Evolutionary conservation across 2,797 vertebrate species (phyloP).

Genomic region (Xerus rutilus): DNA sequence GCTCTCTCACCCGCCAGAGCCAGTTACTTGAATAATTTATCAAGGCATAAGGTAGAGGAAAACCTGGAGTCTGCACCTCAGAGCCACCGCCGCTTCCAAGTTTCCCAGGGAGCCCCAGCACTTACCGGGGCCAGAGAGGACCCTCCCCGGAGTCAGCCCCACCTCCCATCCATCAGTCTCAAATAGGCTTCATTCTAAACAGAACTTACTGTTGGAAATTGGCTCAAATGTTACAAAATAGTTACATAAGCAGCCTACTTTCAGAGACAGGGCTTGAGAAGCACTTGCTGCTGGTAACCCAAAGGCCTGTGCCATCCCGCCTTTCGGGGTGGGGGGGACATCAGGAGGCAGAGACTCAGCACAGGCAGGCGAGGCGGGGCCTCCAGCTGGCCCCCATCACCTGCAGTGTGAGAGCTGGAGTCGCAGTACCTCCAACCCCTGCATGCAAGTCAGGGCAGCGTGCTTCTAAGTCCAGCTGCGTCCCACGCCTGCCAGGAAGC

Average conservation of each 20-base stretch:
- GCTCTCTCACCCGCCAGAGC: slow-evolving; percentile 6
- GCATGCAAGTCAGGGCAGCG: neutral
- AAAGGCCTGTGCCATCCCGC: rapidly evolving
- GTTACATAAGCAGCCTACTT: slow-evolving; percentile 37
- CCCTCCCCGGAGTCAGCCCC: neutral
- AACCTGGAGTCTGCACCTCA: neutral
- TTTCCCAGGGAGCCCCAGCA: neutral
- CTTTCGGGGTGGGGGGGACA: too few species aligned
- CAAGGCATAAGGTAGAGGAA: neutral
- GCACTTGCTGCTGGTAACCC: neutral
- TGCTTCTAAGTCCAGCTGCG: too few species aligned
- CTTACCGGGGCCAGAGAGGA: neutral
- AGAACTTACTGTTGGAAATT: slow-evolving; percentile 31
- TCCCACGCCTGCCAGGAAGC: neutral
- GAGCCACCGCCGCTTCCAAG: neutral
- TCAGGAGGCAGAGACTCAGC: neutral
- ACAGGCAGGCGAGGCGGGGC: neutral
- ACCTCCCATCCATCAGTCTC: neutral
- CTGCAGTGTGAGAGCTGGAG: rapidly evolving
- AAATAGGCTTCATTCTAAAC: neutral
- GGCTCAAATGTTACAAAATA: neutral
- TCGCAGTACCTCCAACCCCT: rapidly evolving
- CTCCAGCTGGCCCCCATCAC: neutral
- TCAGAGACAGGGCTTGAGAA: neutral
- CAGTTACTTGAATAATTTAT: slow-evolving; percentile 51